Evolutionary conservation across 2,797 vertebrate genomes (phyloP).

Genomic region (Thunnus albacares): DNA sequence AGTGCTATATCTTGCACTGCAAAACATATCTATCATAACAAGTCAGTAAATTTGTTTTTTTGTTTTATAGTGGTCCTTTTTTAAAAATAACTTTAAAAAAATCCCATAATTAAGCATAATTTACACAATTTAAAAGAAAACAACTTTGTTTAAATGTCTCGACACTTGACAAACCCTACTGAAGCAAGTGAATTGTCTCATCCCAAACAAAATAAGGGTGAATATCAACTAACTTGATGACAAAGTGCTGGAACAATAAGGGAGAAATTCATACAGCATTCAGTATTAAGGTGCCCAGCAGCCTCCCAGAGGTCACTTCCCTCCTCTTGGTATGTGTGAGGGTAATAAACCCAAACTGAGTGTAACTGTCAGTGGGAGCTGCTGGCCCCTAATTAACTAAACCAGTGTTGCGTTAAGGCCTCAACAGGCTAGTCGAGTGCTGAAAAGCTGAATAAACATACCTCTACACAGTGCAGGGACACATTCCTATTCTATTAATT

Average conservation of each 20-base stretch:
- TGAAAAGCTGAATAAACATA: constrained; percentile 74
- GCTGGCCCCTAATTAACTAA: constrained; percentile 65
- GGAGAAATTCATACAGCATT: constrained; percentile 22
- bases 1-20: constrained; percentile 41
- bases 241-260: constrained; percentile 25
- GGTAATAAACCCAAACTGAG: constrained; percentile 65
- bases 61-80: neutral
- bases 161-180: neutral
- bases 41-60: constrained; percentile 34
- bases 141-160: neutral
- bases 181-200: neutral
- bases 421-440: constrained; percentile 37
- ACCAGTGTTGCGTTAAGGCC: constrained; percentile 54
- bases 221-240: constrained; percentile 3
- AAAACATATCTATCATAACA: constrained; percentile 65
- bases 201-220: neutral
- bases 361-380: constrained; percentile 57
- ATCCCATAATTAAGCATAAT: neutral
- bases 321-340: constrained; percentile 61
- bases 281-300: constrained; percentile 25
- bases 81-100: constrained; percentile 8
- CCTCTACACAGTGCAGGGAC: constrained; percentile 20
- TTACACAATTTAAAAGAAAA: neutral
- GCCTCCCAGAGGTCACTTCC: constrained; percentile 42
- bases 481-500: constrained; percentile 45